Base-by-base conservation (phyloP, 2,113 vertebrate species). In the Myiopsitta monachus region DNA sequence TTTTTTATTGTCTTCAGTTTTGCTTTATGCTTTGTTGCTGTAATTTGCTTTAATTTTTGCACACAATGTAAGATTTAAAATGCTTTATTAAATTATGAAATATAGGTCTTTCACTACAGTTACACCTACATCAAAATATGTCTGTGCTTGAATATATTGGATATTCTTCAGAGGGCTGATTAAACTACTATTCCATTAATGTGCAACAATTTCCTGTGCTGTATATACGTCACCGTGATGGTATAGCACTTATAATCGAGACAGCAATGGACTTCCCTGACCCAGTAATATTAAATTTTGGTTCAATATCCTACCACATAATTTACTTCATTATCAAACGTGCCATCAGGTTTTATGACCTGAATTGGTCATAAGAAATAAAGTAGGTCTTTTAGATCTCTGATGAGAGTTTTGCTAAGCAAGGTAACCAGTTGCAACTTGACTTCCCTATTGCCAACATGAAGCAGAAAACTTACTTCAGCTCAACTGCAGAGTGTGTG, bases 121-220 rank as follows among this genome's bases (percentile, higher is more conserved):
- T 96, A 97, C 94, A 76, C 62, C n/a, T 85, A 78, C 73, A 96
- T 81, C 39, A 96, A 92, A 97, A 95, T 91, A 94, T 63, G 68
- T 70, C 90, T 95, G 9, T 57, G 44, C 82, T 96, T 94, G 77
- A 96, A 96, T 94, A 75, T 87, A 92, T 94, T 87, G 92, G 79
- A 57, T 95, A 87, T 95, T 92, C 87, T 95, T 89, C 67, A 54
- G 19, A 11, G 61, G 77, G 61, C 84, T 98, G 97, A 96, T 97
- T 97, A 94, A 92, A 92, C 91, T 91, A 89, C 74, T 87, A 46
- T 92, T 95, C 85, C 94, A 96, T 97, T 97, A 97, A 96, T 97
- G 95, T 93, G 72, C 93, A 91, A 93, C 87, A 96, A 97, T 97
- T 97, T 97, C 97, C 95, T 76, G 85, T 95, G 90, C 92, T 97